phyloP scores from a whole-genome alignment of 2,888 invertebrate genomes.

The Eucera pruinosa region DNA sequence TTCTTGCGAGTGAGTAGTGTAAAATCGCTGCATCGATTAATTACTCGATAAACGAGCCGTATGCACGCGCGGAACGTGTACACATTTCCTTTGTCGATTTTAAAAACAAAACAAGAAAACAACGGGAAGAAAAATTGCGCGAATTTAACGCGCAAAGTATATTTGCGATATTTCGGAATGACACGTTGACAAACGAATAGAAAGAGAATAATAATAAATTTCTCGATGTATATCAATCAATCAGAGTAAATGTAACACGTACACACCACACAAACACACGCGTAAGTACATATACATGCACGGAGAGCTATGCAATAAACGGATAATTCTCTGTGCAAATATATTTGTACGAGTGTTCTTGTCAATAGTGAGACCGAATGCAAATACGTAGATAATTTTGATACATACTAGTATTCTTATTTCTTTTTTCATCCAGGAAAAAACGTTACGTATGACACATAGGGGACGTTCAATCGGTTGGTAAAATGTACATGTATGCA shows the following conservation, averaged over 20 bases:
- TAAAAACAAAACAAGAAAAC: not conserved
- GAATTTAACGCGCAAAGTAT: not conserved
- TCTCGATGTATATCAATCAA: constrained; percentile 9
- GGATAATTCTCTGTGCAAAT: not conserved
- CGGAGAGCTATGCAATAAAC: not conserved
- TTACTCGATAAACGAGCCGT: constrained; percentile 18
- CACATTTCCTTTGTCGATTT: too few relatives aligned
- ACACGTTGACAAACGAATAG: constrained; percentile 10
- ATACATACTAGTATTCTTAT: constrained; percentile 47
- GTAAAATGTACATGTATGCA: constrained; percentile 19
- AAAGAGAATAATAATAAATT: constrained; percentile 25
- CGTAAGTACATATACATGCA: not conserved
- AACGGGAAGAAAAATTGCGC: not conserved
- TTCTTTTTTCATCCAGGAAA: constrained; percentile 53
- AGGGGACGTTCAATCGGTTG: constrained; percentile 30
- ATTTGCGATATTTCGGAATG: not conserved
- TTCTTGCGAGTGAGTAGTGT: not conserved
- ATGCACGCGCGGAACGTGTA: too few relatives aligned
- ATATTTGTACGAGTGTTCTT: not conserved
- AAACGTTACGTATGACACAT: constrained; percentile 16
- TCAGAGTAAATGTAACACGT: constrained; percentile 20
- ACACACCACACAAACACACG: too few relatives aligned
- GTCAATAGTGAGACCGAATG: not conserved
- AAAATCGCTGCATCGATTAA: constrained; percentile 24
- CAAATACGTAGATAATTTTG: constrained; percentile 22